Percentiles rank a stretch among this genome's conserved stretches.
phyloP scores from a whole-genome alignment of 2,888 invertebrate species.

The Ischnus inquisitorius region DNA sequence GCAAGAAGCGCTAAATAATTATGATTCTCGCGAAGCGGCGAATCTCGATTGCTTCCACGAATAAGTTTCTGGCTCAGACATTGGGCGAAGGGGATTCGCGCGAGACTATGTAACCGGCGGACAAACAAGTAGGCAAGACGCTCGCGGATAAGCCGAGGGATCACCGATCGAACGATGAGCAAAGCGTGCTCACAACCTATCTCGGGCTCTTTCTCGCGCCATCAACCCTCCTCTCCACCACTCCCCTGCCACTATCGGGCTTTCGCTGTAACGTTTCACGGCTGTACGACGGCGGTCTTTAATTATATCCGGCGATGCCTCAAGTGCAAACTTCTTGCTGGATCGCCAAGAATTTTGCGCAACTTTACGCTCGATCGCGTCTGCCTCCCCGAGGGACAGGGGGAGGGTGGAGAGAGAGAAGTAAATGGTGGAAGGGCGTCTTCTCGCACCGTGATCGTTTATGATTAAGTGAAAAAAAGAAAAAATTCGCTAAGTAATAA shows the following conservation, averaged over 20 bases:
- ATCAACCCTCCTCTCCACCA: background rate
- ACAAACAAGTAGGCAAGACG: constrained; percentile 5
- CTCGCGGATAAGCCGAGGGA: constrained; percentile 10
- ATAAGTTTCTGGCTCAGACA: constrained; percentile 16
- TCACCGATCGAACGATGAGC: constrained; percentile 43
- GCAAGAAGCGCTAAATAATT: constrained; percentile 56
- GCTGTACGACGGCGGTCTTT: constrained; percentile 1
- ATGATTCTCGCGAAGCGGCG: constrained; percentile 34
- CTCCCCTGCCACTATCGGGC: too few species aligned
- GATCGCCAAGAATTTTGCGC: constrained; percentile 53
- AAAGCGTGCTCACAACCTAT: constrained; percentile 21
- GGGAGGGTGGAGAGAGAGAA: background rate
- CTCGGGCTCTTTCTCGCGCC: constrained; percentile 25
- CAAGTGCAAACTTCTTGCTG: constrained; percentile 43
- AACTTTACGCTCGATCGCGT: constrained; percentile 50
- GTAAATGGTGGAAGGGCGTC: constrained; percentile 19
- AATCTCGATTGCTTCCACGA: constrained; percentile 2
- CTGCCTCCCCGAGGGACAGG: constrained; percentile 10
- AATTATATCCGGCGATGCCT: constrained; percentile 52
- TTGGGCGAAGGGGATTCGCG: background rate
- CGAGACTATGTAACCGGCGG: constrained; percentile 19
- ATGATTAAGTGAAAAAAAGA: constrained; percentile 9
- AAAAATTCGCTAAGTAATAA: constrained; percentile 23
- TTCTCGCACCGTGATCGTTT: constrained; percentile 35
- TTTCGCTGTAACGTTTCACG: constrained; percentile 34